phyloP scores from a whole-genome alignment of 2,113 vertebrate genomes.

The Cynoglossus semilaevis region DNA sequence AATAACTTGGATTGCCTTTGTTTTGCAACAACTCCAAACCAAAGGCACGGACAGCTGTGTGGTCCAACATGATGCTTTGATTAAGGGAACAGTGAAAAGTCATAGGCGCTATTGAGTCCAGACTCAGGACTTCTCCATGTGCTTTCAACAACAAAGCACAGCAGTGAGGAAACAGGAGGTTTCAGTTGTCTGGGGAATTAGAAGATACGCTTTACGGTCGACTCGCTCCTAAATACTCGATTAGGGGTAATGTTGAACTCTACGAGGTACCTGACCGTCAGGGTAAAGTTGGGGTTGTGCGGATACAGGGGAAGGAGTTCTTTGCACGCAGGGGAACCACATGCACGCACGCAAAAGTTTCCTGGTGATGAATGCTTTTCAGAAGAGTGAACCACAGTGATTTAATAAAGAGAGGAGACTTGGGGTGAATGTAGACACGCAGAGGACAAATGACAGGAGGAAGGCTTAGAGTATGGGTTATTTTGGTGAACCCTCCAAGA shows the following conservation, averaged over 20 bases:
- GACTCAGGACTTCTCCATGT: conserved; percentile 28
- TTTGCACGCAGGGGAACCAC: conserved; percentile 64
- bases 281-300: conserved; percentile 49
- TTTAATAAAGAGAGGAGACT: conserved; percentile 39
- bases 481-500: conserved; percentile 21
- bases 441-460: conserved; percentile 9
- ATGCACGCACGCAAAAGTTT: conserved; percentile 33
- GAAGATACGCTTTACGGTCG: conserved; percentile 31
- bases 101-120: conserved; percentile 44
- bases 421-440: conserved; percentile 25
- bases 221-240: conserved; percentile 37
- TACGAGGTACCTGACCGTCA: conserved; percentile 35
- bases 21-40: conserved; percentile 46
- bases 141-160: conserved; percentile 46
- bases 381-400: conserved; percentile 27
- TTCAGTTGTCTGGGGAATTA: conserved; percentile 50
- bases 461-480: conserved; percentile 12
- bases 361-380: conserved; percentile 31
- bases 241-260: conserved; percentile 53
- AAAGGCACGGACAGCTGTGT: conserved; percentile 54
- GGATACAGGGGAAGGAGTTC: conserved; percentile 35
- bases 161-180: conserved; percentile 57
- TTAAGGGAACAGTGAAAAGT: conserved; percentile 63
- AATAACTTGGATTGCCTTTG: conserved; percentile 36
- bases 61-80: conserved; percentile 63